Evolutionary conservation across 2,797 vertebrate genomes (phyloP).

Genomic region (Vireo griseus): DNA sequence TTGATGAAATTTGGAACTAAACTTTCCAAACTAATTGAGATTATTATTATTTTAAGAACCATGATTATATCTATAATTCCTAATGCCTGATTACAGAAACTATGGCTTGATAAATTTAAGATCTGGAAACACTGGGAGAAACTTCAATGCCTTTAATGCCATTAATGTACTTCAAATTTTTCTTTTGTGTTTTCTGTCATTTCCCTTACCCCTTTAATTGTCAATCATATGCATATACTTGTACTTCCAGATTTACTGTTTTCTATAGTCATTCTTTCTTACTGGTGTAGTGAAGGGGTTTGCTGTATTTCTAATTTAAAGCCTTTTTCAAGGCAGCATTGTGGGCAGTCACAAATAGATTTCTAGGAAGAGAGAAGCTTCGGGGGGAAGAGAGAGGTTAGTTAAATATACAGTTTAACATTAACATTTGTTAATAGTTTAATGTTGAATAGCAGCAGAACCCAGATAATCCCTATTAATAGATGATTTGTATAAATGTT

Average conservation of each 20-base stretch:
- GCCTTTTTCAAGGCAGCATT: neutral
- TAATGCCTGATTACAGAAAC: conserved; percentile 74
- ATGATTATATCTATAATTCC: conserved; percentile 32
- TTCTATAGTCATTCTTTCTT: conserved; percentile 8
- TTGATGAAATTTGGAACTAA: conserved; percentile 59
- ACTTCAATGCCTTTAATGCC: conserved; percentile 29
- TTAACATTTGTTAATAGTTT: no score
- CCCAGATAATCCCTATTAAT: conserved; percentile 7
- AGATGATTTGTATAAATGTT: conserved; percentile 29
- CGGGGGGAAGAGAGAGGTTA: neutral
- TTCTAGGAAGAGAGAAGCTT: neutral
- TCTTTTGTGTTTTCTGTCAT: conserved; percentile 41
- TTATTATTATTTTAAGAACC: conserved; percentile 38
- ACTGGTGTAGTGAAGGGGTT: conserved; percentile 19
- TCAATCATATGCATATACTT: conserved; percentile 25
- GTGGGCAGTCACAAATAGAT: conserved; percentile 28
- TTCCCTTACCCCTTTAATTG: conserved; percentile 47
- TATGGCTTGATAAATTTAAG: conserved; percentile 36
- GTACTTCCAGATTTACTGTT: conserved; percentile 32
- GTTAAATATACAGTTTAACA: conserved; percentile 11
- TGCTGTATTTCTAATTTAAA: conserved; percentile 41
- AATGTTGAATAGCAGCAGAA: conserved; percentile 45
- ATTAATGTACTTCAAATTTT: conserved; percentile 43
- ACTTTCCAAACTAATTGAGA: conserved; percentile 23
- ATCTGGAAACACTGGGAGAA: conserved; percentile 25